Evolutionary conservation across 2,888 invertebrate species (phyloP), one percentile per base, ranked within the genome.

Genomic region (Phaonia tiefii): DNA sequence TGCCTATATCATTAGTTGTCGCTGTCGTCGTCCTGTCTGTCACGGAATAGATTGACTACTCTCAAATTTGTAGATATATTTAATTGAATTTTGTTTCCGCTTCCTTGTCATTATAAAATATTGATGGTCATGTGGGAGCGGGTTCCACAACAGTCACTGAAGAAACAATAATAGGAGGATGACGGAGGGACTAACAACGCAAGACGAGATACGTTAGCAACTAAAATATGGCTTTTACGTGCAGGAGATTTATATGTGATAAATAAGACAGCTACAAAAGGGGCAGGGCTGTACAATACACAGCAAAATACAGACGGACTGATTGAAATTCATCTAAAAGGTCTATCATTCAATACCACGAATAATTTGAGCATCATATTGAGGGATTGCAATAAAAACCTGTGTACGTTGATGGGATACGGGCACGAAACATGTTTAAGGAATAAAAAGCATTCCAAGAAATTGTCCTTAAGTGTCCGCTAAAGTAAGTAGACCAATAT

Each of bases 61-160:
- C 54, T 54, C 39, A 71, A 75, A 71, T 75, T 63, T 75, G 60
- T 69, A 31, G 71, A n/a, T 58, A 63, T 79, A 63, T 44, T 54
- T 72, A 75, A 80, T 75, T 72, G 63, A 75, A 72, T 73, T 71
- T 71, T 73, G 67, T 63, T 79, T 70, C 46, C 51, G 11, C 15
- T 37, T 26, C 26, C 26, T 26, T 22, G n/a, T 46, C 66, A 11
- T 67, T 25, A 63, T 60, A 66, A 75, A 54, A 71, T 72, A 75
- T 63, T 72, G 44, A 67, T 67, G 11, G n/a, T n/a, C 8, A 15
- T 15, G 17, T 37, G 22, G 25, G 26, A 25, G 15, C 31, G 31
- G 25, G 2, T 17, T 3, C 3, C 8, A 17, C 17, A 31, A 60
- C 25, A 31, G 31, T 8, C 3, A n/a, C n/a, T n/a, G n/a, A n/a